Base-by-base conservation (phyloP, 2,797 vertebrate species). In the Tragopan temminckii region DNA sequence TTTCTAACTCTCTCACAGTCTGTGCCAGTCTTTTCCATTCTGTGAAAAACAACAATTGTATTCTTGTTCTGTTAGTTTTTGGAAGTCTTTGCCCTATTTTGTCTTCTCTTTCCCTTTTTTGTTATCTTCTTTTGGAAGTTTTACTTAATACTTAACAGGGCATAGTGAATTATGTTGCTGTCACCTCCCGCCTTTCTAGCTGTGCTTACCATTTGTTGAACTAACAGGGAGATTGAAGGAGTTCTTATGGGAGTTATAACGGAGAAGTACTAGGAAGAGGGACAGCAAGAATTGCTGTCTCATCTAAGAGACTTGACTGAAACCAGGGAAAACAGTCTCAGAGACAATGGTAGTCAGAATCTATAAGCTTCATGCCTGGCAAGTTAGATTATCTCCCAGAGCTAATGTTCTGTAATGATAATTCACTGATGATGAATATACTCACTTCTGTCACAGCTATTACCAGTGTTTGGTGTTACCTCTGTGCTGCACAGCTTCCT, bases 41-140 rank as follows among this genome's bases (percentile, higher is more conserved):
- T 0, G 3, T 80, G 43, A 62, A 55, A 35, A n/a, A 8, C 24
- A 53, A 18, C 29, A 55, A 23, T 23, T 1, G 2, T 61, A 5
- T 63, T 81, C 18, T 48, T 80, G 13, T 68, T 83, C 27, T 0
- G 0, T 79, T 72, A 57, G 13, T 23, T 87, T 85, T 17, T 85
- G 64, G 21, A 85, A 70, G 18, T 27, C 19, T 88, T 61, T 67
- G 40, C 72, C 48, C 21, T 59, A 3, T 67, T 91, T 83, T 5
- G 9, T 77, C 25, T 35, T 58, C n/a, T 64, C 79, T 86, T 57
- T 29, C 45, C 18, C 19, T 40, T 45, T 78, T 86, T 59, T 66
- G 4, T 58, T 86, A 50, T 86, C 43, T 80, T 72, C 24, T 27
- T 85, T 64, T 63, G 43, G 38, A 74, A 77, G 52, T 69, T 80